Conservation (phyloP, 2,797 vertebrate species). For the Sebastiscus tertius region DNA sequence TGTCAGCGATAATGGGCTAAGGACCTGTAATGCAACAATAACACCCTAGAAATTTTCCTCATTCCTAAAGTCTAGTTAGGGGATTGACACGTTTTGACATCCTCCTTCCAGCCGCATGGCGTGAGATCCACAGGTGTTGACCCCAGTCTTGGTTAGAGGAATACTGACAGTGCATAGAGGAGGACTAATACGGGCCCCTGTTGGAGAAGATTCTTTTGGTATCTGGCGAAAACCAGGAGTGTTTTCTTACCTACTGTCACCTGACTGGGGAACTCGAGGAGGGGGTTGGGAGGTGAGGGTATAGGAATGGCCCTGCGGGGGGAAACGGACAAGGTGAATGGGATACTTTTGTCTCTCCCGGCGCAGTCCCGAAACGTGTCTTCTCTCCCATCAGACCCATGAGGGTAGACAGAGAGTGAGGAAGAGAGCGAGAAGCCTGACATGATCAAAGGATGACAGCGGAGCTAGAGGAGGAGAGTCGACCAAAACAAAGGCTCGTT, state of each 20-base stretch:
- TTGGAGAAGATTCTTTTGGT: slow-evolving; percentile 43
- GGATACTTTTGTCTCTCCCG: slow-evolving; percentile 66
- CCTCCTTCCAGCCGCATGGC: slow-evolving; percentile 26
- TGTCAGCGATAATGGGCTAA: slow-evolving; percentile 37
- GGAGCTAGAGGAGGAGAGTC: slow-evolving; percentile 78
- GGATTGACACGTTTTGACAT: slow-evolving; percentile 69
- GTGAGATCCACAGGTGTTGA: slow-evolving; percentile 72
- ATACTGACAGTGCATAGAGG: slow-evolving; percentile 39
- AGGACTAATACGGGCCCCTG: slow-evolving; percentile 45
- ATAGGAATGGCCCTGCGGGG: slow-evolving; percentile 56
- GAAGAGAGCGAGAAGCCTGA: slow-evolving; percentile 49
- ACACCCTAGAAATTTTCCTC: slow-evolving; percentile 19
- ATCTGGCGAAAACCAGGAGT: slow-evolving; percentile 42
- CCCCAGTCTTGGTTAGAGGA: slow-evolving; percentile 51
- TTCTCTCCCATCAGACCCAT: slow-evolving; percentile 59
- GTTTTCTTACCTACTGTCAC: slow-evolving; percentile 76
- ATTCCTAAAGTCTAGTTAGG: slow-evolving; percentile 37
- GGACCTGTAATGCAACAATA: slow-evolving; percentile 36
- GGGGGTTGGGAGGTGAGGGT: slow-evolving; percentile 19
- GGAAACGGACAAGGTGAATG: slow-evolving; percentile 52
- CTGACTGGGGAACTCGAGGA: slow-evolving; percentile 49
- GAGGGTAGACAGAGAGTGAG: slow-evolving; percentile 58
- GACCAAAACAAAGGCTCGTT: slow-evolving; percentile 82
- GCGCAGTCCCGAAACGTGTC: slow-evolving; percentile 46
- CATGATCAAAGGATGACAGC: slow-evolving; percentile 86